Evolutionary conservation across 2,113 vertebrate genomes (phyloP), one percentile per base, ranked within the genome.

Genomic region (Chlorodrepanis virens): DNA sequence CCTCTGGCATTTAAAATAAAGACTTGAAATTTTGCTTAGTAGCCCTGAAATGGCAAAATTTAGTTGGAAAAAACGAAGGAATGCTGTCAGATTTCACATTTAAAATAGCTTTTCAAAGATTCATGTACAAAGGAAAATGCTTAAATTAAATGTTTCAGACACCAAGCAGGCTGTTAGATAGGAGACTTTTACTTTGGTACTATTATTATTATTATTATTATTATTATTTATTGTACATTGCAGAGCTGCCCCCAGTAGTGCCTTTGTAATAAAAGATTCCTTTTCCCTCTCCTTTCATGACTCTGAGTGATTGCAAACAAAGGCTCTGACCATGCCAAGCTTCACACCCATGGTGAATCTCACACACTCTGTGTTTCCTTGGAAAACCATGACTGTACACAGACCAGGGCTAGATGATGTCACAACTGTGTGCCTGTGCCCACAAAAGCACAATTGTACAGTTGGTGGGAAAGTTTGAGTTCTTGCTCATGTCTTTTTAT

Each of bases 381-480:
- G n/a, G 33, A 50, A 70, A 65, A 11, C 29, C 16, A 2, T 6
- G 18, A 9, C 35, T 60, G 15, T 4, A n/a, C 25, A 8, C 22
- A 68, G 37, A 59, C 5, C 4, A 5, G 1, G 5, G 8, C 14
- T 57, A 35, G 71, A 53, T 31, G 19, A 49, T 19, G 24, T 23
- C 5, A 4, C 15, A 68, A 1, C 6, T 14, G 2, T 3, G 24
- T 31, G 49, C 28, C 28, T 40, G 29, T 52, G 57, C n/a, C 57
- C n/a, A 6, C 17, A 49, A 6, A 47, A 64, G 22, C 13, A 28
- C 19, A 47, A 11, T 0, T 1, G 14, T 8, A 12, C 0, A 1
- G 28, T 3, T n/a, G 6, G 19, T 59, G 27, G 13, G 42, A 28
- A 49, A 19, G 9, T 40, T 40, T 45, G 12, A 52, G 9, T 27